phyloP scores from a whole-genome alignment of 2,113 vertebrate species.

The Cyprinodon brontotheroides region DNA sequence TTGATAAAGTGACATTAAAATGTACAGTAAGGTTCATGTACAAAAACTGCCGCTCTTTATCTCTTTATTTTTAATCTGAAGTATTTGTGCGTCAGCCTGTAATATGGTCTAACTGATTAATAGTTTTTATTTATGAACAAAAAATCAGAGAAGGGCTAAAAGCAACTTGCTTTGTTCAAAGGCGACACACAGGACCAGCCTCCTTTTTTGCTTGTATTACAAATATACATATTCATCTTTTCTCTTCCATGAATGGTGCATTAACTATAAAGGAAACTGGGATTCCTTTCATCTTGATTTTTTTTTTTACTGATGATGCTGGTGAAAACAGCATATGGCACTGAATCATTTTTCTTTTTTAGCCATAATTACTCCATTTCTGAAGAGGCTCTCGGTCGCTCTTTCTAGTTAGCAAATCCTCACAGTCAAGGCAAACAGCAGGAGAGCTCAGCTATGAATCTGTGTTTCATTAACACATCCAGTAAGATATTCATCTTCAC shows the following conservation, averaged over 20 bases:
- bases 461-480: conserved; percentile 70
- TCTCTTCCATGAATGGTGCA: conserved; percentile 5
- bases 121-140: conserved; percentile 7
- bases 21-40: neutral
- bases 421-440: conserved; percentile 43
- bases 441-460: conserved; percentile 54
- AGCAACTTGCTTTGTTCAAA: conserved; percentile 30
- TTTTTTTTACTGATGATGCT: conserved; percentile 15
- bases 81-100: conserved; percentile 22
- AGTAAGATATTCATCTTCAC: conserved; percentile 70
- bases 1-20: conserved; percentile 14
- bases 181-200: conserved; percentile 3
- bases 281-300: conserved; percentile 17
- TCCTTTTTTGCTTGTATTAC: conserved; percentile 11
- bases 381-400: conserved; percentile 55
- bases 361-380: conserved; percentile 63
- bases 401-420: conserved; percentile 56
- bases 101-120: neutral
- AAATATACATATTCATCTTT: conserved; percentile 3
- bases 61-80: conserved; percentile 2
- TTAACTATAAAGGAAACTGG: conserved; percentile 23
- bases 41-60: neutral
- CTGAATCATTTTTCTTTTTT: conserved; percentile 36
- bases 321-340: conserved; percentile 25
- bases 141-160: conserved; percentile 13